Conservation (phyloP, 2,888 invertebrate genomes). For the Perizoma affinitatum region DNA sequence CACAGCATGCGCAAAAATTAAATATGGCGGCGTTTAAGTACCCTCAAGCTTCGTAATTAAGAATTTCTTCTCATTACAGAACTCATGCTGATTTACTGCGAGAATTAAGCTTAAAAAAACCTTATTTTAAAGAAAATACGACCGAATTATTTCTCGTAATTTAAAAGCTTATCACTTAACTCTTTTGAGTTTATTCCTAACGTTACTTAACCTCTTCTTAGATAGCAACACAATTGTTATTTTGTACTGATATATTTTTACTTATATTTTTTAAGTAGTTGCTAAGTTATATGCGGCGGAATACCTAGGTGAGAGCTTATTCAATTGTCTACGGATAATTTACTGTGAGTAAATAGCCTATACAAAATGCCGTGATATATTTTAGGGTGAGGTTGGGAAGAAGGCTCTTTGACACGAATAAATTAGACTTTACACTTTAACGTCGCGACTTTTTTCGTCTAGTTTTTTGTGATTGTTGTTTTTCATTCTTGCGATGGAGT, state of each 20-base stretch:
- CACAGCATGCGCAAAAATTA: constrained; percentile 50
- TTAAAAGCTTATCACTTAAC: constrained; percentile 44
- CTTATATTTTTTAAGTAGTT: too few relatives aligned
- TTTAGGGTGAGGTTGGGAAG: constrained; percentile 1
- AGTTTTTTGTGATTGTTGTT: constrained; percentile 11
- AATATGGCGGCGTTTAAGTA: constrained; percentile 53
- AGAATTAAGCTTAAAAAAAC: constrained; percentile 58
- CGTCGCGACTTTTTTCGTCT: constrained; percentile 12
- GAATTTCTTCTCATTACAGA: constrained; percentile 67
- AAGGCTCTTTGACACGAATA: constrained; percentile 9
- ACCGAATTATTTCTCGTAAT: constrained; percentile 37
- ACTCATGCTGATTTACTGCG: constrained; percentile 63
- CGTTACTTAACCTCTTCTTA: not conserved
- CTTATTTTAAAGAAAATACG: constrained; percentile 50
- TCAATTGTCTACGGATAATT: too few relatives aligned
- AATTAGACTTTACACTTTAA: constrained; percentile 15
- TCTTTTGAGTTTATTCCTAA: constrained; percentile 28
- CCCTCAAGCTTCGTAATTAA: constrained; percentile 66
- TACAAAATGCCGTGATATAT: too few relatives aligned
- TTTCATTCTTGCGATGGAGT: constrained; percentile 1
- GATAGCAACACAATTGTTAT: too few relatives aligned
- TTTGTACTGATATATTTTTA: too few relatives aligned
- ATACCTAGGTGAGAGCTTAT: too few relatives aligned
- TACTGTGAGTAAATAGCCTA: too few relatives aligned
- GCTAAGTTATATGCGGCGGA: too few relatives aligned